Evolutionary conservation across 2,797 vertebrate genomes (phyloP).

Genomic region (Molossus alvarezi): DNA sequence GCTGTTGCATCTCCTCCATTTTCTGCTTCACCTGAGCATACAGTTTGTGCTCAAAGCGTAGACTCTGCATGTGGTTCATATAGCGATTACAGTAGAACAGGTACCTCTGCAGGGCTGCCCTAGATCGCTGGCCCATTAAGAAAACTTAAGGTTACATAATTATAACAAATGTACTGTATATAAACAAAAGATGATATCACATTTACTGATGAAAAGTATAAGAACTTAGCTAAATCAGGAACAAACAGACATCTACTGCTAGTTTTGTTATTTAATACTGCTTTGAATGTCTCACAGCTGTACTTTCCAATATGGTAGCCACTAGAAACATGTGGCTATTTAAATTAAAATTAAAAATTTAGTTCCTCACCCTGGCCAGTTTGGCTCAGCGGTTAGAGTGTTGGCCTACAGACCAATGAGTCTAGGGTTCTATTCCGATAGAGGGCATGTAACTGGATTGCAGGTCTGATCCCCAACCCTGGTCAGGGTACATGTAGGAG

Average conservation of each 20-base stretch:
- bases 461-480: no score
- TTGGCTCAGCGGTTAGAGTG: no score
- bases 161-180: slow-evolving; percentile 77
- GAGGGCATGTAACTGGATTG: no score
- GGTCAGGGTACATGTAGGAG: no score
- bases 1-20: slow-evolving; percentile 99
- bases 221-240: slow-evolving; percentile 19
- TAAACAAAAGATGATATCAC: slow-evolving; percentile 22
- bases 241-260: neutral
- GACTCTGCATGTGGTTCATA: slow-evolving; percentile 99
- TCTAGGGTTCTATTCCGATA: no score
- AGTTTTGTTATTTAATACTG: slow-evolving; percentile 34
- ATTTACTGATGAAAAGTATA: slow-evolving; percentile 53
- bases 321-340: neutral
- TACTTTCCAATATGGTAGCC: slow-evolving; percentile 3
- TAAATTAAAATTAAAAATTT: slow-evolving; percentile 50
- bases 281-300: neutral
- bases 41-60: slow-evolving; percentile 99
- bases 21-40: slow-evolving; percentile 99
- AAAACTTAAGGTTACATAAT: slow-evolving; percentile 83
- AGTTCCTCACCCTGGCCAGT: neutral
- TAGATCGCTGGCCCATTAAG: slow-evolving; percentile 94
- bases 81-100: slow-evolving; percentile 99
- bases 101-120: slow-evolving; percentile 99
- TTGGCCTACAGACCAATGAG: no score